Evolutionary conservation across 1,140 invertebrate species (phyloP), one percentile per base, ranked within the genome.

Genomic region (Drosophila arizonae): DNA sequence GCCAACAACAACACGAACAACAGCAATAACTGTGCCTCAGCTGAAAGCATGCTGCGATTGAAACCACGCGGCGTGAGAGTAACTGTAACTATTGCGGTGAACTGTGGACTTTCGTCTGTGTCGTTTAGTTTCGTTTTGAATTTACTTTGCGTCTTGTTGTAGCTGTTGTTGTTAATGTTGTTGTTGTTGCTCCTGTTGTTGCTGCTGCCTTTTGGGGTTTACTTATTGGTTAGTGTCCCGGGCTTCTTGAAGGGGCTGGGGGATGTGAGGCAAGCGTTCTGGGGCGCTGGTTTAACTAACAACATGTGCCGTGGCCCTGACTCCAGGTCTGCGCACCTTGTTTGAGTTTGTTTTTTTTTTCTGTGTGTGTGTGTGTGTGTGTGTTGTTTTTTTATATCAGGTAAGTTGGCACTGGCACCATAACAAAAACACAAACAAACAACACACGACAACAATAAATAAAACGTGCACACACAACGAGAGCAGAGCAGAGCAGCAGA

Each of bases 381-480:
- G 21, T 24, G 21, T 24, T 24, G 21, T 33, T 9, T 84, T 85
- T 76, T 80, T 85, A 60, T 64, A 46, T 72, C 51, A 75, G 72
- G 68, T 75, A 75, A 64, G 45, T 75, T 75, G 68, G 66, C 71
- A 73, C 57, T 73, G 71, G 45, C 72, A 75, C 67, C 72, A 75
- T 75, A 71, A 75, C 61, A 75, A 60, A 56, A 75, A 71, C 72
- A 75, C 67, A 75, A 71, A 64, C 61, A 65, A 75, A 70, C 48
- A 60, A 55, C 67, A 70, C 72, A 75, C 72, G 60, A 75, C 72
- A 71, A 75, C 68, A 71, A 71, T 71, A 75, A 75, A 75, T 71
- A 75, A 75, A 71, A 75, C 72, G 68, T 71, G 68, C 72, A 71
- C 67, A 75, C 72, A 75, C 61, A 65, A 64, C 64, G 46, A 73